Percentiles rank a stretch among this genome's conserved stretches.
These are phyloP conservation scores for Sebastolobus altivelis DNA, from an alignment of 2,797 vertebrate species.

Conservation along the genomic window DNA sequence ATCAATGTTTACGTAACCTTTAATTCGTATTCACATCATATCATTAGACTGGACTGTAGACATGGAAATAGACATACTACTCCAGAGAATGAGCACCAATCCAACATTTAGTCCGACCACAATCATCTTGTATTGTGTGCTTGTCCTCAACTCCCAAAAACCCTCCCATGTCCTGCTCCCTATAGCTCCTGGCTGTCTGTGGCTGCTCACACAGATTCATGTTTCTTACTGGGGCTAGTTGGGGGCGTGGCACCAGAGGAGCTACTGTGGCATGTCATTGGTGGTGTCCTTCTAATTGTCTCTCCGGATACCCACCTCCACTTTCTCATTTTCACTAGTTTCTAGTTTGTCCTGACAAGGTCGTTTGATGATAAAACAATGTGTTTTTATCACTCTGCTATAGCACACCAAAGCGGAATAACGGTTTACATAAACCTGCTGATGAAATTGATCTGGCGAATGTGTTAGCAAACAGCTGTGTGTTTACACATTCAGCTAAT, in stretches of 20 bases:
- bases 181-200: slow-evolving; percentile 2
- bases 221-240: not conserved
- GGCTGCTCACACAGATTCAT: slow-evolving; percentile 20
- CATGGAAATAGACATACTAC: slow-evolving; percentile 31
- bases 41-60: slow-evolving; percentile 13
- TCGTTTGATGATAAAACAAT: not conserved
- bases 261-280: not conserved
- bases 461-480: not conserved
- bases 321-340: not conserved
- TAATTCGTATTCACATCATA: slow-evolving; percentile 48
- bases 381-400: not conserved
- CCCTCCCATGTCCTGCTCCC: not conserved
- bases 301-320: not conserved
- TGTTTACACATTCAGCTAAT: not conserved
- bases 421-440: not conserved
- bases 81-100: slow-evolving; percentile 29
- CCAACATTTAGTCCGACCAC: slow-evolving; percentile 11
- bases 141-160: slow-evolving; percentile 20
- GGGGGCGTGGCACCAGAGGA: not conserved
- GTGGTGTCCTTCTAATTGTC: not conserved
- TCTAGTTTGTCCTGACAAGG: not conserved
- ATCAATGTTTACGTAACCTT: slow-evolving; percentile 46
- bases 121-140: slow-evolving; percentile 12
- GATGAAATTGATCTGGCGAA: not conserved
- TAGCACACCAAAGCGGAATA: not conserved